Evolutionary conservation across 2,797 vertebrate genomes (phyloP).

Genomic region (Manis javanica): DNA sequence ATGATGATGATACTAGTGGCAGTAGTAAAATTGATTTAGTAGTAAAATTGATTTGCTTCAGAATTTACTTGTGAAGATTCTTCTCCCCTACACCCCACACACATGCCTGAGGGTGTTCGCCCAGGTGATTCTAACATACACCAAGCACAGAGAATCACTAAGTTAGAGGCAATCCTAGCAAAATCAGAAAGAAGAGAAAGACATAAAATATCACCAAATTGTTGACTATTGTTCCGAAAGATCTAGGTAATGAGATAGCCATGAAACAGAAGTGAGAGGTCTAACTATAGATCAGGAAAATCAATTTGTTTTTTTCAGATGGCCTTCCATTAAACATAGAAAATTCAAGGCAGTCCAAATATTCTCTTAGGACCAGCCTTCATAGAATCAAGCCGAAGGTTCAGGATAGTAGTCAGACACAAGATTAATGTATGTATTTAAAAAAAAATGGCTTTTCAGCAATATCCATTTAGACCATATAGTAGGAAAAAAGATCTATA

Average conservation of each 20-base stretch:
- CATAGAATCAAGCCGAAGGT: background rate
- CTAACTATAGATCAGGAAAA: background rate
- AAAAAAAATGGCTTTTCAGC: background rate
- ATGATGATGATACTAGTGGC: background rate
- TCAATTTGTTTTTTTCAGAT: background rate
- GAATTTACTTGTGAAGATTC: background rate
- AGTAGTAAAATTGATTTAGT: background rate
- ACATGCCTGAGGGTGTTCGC: background rate
- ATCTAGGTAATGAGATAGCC: background rate
- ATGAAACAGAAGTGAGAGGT: background rate
- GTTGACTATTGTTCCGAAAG: background rate
- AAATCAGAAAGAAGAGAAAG: background rate
- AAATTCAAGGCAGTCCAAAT: background rate
- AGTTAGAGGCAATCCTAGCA: background rate
- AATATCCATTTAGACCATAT: background rate
- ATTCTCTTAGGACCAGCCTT: background rate
- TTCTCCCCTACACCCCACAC: background rate
- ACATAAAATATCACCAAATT: background rate
- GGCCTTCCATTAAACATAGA: background rate
- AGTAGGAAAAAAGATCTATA: background rate
- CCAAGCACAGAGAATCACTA: background rate
- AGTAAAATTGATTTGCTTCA: background rate
- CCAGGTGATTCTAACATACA: background rate
- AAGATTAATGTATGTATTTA: background rate
- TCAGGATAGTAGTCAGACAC: background rate